phyloP scores from a whole-genome alignment of 1,140 invertebrate species.

The Zaprionus capensis region DNA sequence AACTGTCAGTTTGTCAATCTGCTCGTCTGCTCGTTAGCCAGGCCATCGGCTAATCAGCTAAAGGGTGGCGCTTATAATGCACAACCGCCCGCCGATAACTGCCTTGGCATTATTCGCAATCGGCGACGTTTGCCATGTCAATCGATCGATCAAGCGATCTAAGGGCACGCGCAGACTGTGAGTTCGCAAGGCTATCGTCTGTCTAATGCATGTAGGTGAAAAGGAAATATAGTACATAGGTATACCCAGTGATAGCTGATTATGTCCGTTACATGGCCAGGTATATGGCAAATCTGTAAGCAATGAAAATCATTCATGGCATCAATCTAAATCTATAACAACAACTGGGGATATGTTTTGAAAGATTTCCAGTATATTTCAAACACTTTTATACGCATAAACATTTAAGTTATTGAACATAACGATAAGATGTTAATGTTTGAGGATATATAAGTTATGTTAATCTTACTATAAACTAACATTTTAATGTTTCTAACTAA shows the following conservation, averaged over 20 bases:
- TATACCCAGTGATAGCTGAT: not conserved
- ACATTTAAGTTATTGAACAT: too few species aligned
- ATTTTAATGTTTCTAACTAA: not conserved
- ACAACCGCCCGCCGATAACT: constrained; percentile 23
- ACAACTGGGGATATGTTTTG: too few species aligned
- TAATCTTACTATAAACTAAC: too few species aligned
- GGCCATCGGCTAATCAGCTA: constrained; percentile 16
- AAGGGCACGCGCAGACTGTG: constrained; percentile 19
- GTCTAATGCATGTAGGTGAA: not conserved
- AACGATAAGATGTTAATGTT: too few species aligned
- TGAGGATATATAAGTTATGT: too few species aligned
- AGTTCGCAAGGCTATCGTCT: not conserved
- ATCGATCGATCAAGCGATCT: constrained; percentile 16
- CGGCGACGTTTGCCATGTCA: constrained; percentile 28
- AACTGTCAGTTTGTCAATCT: not conserved
- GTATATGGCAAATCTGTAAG: not conserved
- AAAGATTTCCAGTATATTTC: too few species aligned
- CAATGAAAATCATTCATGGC: too few species aligned
- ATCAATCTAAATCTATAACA: too few species aligned
- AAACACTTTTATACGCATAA: too few species aligned
- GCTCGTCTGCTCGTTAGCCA: not conserved
- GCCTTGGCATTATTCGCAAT: constrained; percentile 58
- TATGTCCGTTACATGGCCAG: not conserved
- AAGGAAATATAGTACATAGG: not conserved
- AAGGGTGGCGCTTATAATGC: constrained; percentile 49